Percentiles rank a stretch among this genome's conserved stretches.
Evolutionary conservation across 2,797 vertebrate species (phyloP).

Genomic region (Hoplostethus atlanticus): DNA sequence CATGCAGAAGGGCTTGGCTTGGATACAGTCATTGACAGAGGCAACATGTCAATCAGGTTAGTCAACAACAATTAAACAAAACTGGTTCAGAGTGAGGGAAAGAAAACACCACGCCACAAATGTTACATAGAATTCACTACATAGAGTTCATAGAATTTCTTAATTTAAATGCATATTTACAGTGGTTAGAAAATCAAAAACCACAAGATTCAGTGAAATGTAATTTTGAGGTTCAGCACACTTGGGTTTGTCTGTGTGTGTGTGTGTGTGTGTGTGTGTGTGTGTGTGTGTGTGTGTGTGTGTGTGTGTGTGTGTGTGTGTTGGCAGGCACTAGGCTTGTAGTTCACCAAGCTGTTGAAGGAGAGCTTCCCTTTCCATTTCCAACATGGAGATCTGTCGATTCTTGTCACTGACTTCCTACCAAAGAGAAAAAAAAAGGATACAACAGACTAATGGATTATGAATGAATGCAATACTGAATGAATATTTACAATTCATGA

Average conservation of each 20-base stretch:
- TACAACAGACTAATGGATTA: background rate
- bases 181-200: constrained; percentile 24
- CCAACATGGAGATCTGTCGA: constrained; percentile 76
- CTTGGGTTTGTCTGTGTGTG: constrained; percentile 1
- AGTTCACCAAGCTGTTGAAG: constrained; percentile 69
- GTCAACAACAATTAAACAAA: background rate
- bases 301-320: background rate
- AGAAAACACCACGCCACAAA: constrained; percentile 9
- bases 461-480: background rate
- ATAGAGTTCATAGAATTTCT: constrained; percentile 38
- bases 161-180: constrained; percentile 78
- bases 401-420: constrained; percentile 81
- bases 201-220: constrained; percentile 6
- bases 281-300: constrained; percentile 6
- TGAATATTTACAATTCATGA: too few species aligned
- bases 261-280: background rate
- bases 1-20: background rate
- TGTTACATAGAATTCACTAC: background rate
- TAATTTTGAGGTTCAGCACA: constrained; percentile 4
- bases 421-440: constrained; percentile 11
- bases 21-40: background rate
- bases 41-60: background rate
- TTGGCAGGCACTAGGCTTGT: constrained; percentile 49
- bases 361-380: constrained; percentile 77
- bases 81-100: background rate